A percentile compares a stretch with the other conserved stretches of the same genome.
Evolutionary conservation across 2,113 vertebrate species (phyloP).

Genomic region (Crotalus horridus): DNA sequence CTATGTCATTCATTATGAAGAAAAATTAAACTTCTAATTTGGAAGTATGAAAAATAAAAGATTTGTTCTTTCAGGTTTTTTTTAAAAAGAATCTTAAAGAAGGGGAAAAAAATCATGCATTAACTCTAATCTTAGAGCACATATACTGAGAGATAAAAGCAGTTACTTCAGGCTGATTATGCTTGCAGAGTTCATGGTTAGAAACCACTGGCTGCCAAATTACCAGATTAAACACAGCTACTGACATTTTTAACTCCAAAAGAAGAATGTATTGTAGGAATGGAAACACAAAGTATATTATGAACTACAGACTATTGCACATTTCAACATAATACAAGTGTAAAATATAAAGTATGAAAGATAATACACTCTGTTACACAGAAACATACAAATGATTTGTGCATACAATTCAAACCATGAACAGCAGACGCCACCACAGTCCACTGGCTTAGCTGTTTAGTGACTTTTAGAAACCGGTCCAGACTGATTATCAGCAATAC

Average conservation of each 20-base stretch:
- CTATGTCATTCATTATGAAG: constrained; percentile 53
- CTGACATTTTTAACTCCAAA: constrained; percentile 49
- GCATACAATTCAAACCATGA: constrained; percentile 82
- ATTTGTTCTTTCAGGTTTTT: constrained; percentile 47
- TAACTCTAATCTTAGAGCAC: constrained; percentile 60
- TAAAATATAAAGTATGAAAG: constrained; percentile 70
- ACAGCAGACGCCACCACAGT: constrained; percentile 75
- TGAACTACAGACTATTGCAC: constrained; percentile 98
- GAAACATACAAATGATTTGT: constrained; percentile 80
- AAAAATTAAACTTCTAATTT: constrained; percentile 61
- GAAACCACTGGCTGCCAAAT: constrained; percentile 46
- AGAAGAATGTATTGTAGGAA: constrained; percentile 62
- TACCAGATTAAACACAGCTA: constrained; percentile 58
- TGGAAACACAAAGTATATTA: constrained; percentile 77
- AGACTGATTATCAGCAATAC: constrained; percentile 88
- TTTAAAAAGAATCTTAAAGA: constrained; percentile 63
- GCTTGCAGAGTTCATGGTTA: constrained; percentile 64
- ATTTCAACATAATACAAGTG: constrained; percentile 84
- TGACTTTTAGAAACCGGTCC: constrained; percentile 75
- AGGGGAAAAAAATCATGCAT: constrained; percentile 58
- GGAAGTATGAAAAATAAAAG: constrained; percentile 57
- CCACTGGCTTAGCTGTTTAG: constrained; percentile 79
- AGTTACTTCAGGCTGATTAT: constrained; percentile 62
- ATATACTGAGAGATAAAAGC: constrained; percentile 44
- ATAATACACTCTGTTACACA: constrained; percentile 69